Evolutionary conservation across 1,140 invertebrate genomes (phyloP).

Genomic region (Phymorhynchus buccinoides): DNA sequence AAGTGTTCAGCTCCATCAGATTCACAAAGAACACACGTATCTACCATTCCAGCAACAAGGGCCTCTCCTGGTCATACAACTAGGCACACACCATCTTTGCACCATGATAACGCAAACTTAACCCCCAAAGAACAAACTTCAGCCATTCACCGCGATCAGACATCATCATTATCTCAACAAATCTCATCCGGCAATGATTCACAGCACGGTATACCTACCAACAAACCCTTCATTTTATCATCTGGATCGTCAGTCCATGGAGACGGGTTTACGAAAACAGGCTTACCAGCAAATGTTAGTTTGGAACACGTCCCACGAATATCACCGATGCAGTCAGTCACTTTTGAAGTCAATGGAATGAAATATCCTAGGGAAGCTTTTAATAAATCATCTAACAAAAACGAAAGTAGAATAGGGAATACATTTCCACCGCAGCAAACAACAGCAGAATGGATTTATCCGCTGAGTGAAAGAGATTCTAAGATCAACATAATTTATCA

Average conservation of each 20-base stretch:
- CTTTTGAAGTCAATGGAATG: not conserved
- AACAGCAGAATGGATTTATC: not conserved
- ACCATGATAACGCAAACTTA: not conserved
- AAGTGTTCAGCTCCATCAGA: not conserved
- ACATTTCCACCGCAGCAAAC: not conserved
- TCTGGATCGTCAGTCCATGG: not conserved
- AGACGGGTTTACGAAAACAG: not conserved
- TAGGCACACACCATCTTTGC: not conserved
- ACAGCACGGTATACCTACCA: no score
- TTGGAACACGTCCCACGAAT: not conserved
- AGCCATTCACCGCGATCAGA: not conserved
- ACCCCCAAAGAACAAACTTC: not conserved
- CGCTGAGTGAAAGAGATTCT: not conserved
- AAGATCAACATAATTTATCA: not conserved
- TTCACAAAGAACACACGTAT: not conserved
- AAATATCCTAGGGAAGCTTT: not conserved
- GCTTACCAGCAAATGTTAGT: not conserved
- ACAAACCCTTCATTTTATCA: not conserved
- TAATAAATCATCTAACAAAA: not conserved
- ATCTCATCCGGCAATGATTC: not conserved
- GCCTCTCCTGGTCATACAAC: not conserved
- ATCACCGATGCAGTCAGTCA: not conserved
- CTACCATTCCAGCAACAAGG: not conserved
- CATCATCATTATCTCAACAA: not conserved
- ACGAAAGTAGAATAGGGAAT: no score